Evolutionary conservation across 1,140 invertebrate genomes (phyloP).

Genomic region (Reticulitermes speratus): DNA sequence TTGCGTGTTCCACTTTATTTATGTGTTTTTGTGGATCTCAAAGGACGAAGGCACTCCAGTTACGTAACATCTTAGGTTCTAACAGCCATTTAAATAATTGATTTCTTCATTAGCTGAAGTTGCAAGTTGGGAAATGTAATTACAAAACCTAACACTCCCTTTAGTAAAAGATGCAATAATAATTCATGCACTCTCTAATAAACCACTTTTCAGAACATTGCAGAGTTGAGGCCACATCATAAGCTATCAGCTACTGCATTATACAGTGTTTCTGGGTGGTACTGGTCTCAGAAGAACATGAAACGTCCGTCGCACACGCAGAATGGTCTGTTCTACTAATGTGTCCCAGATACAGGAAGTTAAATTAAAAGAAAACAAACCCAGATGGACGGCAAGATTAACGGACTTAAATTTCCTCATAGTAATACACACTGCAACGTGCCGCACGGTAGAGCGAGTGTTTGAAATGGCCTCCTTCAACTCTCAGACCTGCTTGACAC

Average conservation of each 20-base stretch:
- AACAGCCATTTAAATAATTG: not conserved
- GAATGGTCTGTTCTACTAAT: not conserved
- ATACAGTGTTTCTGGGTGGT: not conserved
- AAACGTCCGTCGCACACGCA: not conserved
- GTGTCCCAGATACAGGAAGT: too few species aligned
- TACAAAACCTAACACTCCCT: not conserved
- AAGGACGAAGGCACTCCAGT: not conserved
- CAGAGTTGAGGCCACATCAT: not conserved
- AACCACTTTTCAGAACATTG: not conserved
- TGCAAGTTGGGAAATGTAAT: not conserved
- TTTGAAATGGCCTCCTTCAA: too few species aligned
- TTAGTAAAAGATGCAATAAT: not conserved
- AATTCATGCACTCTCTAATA: not conserved
- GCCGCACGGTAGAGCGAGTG: too few species aligned
- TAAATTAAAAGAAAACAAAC: too few species aligned
- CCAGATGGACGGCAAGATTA: too few species aligned
- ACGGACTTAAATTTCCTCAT: too few species aligned
- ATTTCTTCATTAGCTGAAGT: constrained; percentile 5
- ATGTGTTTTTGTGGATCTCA: too few species aligned
- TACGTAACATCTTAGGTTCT: not conserved
- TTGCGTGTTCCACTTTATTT: too few species aligned
- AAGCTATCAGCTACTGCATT: not conserved
- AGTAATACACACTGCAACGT: too few species aligned
- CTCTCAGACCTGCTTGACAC: too few species aligned
- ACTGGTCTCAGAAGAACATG: not conserved